Conservation (phyloP, 2,113 vertebrate genomes). For the Hemibates koningsi region DNA sequence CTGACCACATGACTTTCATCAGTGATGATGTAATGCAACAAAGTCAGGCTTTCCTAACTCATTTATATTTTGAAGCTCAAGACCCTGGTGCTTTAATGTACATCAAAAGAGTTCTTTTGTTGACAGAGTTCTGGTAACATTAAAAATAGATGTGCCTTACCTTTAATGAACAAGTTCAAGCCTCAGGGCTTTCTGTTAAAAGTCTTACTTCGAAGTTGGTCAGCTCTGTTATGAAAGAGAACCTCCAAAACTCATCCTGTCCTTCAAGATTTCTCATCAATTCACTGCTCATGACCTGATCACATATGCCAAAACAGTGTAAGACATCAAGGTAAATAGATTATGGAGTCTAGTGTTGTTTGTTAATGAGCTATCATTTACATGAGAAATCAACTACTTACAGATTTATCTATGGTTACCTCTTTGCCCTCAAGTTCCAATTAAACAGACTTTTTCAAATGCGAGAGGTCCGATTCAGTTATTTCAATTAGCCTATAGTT, state of each 20-base stretch:
- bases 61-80: constrained; percentile 9
- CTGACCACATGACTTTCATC: not conserved
- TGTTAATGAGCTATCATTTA: constrained; percentile 19
- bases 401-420: constrained; percentile 4
- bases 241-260: not conserved
- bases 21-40: not conserved
- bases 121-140: constrained; percentile 41
- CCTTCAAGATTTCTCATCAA: constrained; percentile 21
- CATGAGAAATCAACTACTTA: not conserved
- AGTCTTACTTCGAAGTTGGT: constrained; percentile 50
- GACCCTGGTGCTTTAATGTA: not conserved
- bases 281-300: constrained; percentile 11
- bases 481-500: not conserved
- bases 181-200: constrained; percentile 36
- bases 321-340: constrained; percentile 3
- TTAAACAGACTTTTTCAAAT: not conserved
- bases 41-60: not conserved
- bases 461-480: not conserved
- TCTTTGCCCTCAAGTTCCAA: not conserved
- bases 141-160: constrained; percentile 55
- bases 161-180: constrained; percentile 51
- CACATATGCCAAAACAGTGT: not conserved
- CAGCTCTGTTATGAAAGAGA: not conserved
- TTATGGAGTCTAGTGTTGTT: not conserved
- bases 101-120: constrained; percentile 43